These are phyloP conservation scores for Carpatolechia fugitivella DNA, from an alignment of 2,888 invertebrate species.

Conservation along the genomic window DNA sequence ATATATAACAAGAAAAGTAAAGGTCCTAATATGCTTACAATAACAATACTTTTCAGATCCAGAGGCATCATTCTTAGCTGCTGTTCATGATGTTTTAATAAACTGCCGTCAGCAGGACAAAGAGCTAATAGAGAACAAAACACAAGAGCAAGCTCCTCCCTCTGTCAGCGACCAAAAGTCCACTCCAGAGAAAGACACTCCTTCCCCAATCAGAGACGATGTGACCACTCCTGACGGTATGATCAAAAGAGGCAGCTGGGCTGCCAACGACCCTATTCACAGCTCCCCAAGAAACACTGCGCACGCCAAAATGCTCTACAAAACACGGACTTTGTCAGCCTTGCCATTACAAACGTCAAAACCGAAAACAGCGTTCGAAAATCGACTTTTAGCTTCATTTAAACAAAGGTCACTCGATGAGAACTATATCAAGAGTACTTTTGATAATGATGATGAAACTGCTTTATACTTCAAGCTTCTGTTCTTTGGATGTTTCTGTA, in stretches of 20 bases:
- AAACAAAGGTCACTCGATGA: conserved; percentile 66
- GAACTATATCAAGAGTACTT: conserved; percentile 64
- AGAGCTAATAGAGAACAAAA: conserved; percentile 42
- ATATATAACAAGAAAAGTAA: too few species aligned
- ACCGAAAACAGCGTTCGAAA: conserved; percentile 53
- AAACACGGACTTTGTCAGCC: conserved; percentile 69
- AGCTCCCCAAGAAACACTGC: conserved; percentile 47
- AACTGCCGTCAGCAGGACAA: conserved; percentile 36
- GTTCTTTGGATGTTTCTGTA: conserved; percentile 89
- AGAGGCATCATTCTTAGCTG: conserved; percentile 55
- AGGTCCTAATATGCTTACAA: too few species aligned
- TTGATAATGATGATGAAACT: conserved; percentile 78
- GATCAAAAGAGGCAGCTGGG: conserved; percentile 55
- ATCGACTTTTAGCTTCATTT: conserved; percentile 60
- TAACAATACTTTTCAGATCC: conserved; percentile 47
- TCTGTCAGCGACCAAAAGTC: conserved; percentile 52
- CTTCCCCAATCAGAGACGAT: conserved; percentile 34
- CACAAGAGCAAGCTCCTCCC: conserved; percentile 41
- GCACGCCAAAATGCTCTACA: conserved; percentile 62
- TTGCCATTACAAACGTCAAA: conserved; percentile 60
- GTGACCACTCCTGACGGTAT: conserved; percentile 46
- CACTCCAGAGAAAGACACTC: conserved; percentile 57
- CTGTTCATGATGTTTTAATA: conserved; percentile 51
- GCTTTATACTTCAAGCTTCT: conserved; percentile 87
- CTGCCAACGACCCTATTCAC: conserved; percentile 45